Evolutionary conservation across 2,113 vertebrate species (phyloP).

Genomic region (Furnarius figulus): DNA sequence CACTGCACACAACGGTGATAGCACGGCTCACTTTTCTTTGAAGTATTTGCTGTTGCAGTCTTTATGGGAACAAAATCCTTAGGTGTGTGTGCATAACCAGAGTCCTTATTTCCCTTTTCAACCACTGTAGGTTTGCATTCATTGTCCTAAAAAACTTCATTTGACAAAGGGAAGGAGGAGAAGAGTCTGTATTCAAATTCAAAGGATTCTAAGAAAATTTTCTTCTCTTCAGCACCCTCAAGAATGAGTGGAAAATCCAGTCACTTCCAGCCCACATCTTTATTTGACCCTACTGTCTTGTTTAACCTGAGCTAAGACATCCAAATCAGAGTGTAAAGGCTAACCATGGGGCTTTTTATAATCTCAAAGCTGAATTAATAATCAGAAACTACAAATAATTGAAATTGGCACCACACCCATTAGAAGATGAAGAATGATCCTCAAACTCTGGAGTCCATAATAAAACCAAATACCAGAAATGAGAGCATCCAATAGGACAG

Average conservation of each 20-base stretch:
- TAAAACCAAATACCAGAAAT: background rate
- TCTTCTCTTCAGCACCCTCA: background rate
- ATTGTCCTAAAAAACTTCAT: background rate
- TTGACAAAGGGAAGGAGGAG: rapidly evolving
- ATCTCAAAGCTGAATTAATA: background rate
- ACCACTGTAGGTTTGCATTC: background rate
- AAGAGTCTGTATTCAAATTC: background rate
- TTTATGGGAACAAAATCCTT: background rate
- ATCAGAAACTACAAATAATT: background rate
- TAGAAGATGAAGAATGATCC: background rate
- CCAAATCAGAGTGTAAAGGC: background rate
- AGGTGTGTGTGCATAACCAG: background rate
- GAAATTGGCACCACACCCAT: background rate
- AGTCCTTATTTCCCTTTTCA: background rate
- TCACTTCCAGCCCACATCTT: background rate
- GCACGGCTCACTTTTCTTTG: background rate
- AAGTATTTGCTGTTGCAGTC: background rate
- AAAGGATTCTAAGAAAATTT: background rate
- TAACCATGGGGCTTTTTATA: background rate
- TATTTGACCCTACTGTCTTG: background rate
- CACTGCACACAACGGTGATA: background rate
- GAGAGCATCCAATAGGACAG: background rate
- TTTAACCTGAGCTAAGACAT: background rate
- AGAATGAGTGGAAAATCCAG: background rate
- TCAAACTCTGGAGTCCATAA: background rate